phyloP scores from a whole-genome alignment of 2,113 vertebrate genomes.

The Ictidomys tridecemlineatus region DNA sequence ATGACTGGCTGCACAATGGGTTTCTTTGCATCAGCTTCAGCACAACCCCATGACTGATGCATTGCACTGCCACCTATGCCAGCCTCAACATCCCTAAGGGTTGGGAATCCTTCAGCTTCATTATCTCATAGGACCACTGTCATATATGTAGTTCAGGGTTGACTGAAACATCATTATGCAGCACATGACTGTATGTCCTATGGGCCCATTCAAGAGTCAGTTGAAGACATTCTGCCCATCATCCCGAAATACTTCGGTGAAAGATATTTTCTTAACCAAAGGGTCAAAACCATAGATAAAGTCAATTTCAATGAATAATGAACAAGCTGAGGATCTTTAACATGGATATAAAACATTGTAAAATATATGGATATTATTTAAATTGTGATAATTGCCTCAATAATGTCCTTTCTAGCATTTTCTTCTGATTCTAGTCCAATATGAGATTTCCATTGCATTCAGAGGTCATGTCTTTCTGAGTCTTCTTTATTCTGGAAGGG shows the following conservation, averaged over 20 bases:
- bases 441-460: not conserved
- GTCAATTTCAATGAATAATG: not conserved
- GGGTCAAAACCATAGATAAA: too few species aligned
- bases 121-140: too few species aligned
- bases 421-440: not conserved
- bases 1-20: too few species aligned
- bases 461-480: not conserved
- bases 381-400: not conserved
- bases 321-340: not conserved
- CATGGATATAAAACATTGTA: not conserved
- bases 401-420: not conserved
- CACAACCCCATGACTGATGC: too few species aligned
- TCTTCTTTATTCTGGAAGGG: not conserved
- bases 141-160: not conserved
- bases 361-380: not conserved
- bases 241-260: not conserved
- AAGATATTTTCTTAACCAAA: not conserved
- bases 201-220: too few species aligned
- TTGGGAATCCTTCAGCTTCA: too few species aligned
- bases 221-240: not conserved
- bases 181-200: not conserved
- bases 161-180: not conserved
- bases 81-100: too few species aligned
- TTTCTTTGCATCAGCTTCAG: too few species aligned
- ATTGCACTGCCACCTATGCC: too few species aligned